These are phyloP conservation scores for Ciconia maguari DNA, from an alignment of 2,113 vertebrate genomes.

Conservation along the genomic window DNA sequence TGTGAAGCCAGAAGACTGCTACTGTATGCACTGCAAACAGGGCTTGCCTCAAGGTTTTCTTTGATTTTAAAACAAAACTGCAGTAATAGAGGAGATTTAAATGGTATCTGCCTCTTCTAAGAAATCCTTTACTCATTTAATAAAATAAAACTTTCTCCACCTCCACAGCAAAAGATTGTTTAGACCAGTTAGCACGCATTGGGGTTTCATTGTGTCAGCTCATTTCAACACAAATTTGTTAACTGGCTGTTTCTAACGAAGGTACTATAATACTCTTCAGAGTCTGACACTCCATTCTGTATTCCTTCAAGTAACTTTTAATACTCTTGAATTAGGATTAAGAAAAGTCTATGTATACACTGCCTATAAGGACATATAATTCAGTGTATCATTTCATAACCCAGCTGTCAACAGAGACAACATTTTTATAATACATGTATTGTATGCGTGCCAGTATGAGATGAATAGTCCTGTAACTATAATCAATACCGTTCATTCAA, in stretches of 20 bases:
- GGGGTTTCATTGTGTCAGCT: slow-evolving; percentile 1
- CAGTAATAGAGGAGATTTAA: not conserved
- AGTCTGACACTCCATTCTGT: not conserved
- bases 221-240: slow-evolving; percentile 29
- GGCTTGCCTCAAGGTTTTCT: not conserved
- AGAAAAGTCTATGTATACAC: slow-evolving; percentile 50
- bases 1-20: not conserved
- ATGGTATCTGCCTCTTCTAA: not conserved
- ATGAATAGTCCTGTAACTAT: slow-evolving; percentile 64
- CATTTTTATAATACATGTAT: slow-evolving; percentile 46
- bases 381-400: slow-evolving; percentile 56
- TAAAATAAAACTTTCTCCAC: not conserved
- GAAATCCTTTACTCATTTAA: not conserved
- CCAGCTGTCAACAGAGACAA: slow-evolving; percentile 57
- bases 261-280: slow-evolving; percentile 3
- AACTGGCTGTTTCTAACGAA: slow-evolving; percentile 16
- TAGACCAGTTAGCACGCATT: not conserved
- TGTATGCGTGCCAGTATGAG: slow-evolving; percentile 52
- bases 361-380: slow-evolving; percentile 48
- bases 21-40: not conserved
- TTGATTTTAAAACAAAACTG: not conserved
- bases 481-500: slow-evolving; percentile 71
- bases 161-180: not conserved
- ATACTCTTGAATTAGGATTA: slow-evolving; percentile 38
- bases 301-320: slow-evolving; percentile 57